phyloP scores from a whole-genome alignment of 2,113 vertebrate species.

The Mixornis gularis region DNA sequence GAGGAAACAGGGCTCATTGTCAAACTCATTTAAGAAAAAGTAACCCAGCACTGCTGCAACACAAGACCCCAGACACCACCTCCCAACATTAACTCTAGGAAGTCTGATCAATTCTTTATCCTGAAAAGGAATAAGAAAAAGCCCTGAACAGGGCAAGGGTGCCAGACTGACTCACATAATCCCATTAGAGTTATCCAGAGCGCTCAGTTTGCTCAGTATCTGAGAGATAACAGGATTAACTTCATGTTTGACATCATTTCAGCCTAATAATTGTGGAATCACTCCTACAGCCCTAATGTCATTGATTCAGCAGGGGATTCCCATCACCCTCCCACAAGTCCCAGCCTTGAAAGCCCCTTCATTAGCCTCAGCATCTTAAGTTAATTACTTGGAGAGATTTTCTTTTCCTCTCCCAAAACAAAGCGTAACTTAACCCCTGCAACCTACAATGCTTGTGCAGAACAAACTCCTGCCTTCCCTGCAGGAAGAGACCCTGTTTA shows the following conservation, averaged over 20 bases:
- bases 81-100: not conserved
- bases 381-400: slow-evolving; percentile 33
- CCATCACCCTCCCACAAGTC: not conserved
- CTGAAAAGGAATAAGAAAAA: not conserved
- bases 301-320: not conserved
- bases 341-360: not conserved
- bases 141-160: not conserved
- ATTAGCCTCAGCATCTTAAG: slow-evolving; percentile 13
- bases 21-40: not conserved
- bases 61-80: not conserved
- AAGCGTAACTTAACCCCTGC: slow-evolving; percentile 2
- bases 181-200: slow-evolving; percentile 14
- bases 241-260: slow-evolving; percentile 25
- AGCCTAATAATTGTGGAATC: slow-evolving; percentile 16
- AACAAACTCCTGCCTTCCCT: not conserved
- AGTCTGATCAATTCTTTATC: not conserved
- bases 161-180: not conserved
- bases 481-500: not conserved
- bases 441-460: accelerated
- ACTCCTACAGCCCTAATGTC: not conserved
- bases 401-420: slow-evolving; percentile 26
- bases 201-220: slow-evolving; percentile 19
- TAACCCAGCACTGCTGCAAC: not conserved
- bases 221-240: slow-evolving; percentile 51
- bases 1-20: not conserved